These are phyloP conservation scores for Druceiella hillmani DNA, from an alignment of 2,888 invertebrate genomes.

Conservation along the genomic window DNA sequence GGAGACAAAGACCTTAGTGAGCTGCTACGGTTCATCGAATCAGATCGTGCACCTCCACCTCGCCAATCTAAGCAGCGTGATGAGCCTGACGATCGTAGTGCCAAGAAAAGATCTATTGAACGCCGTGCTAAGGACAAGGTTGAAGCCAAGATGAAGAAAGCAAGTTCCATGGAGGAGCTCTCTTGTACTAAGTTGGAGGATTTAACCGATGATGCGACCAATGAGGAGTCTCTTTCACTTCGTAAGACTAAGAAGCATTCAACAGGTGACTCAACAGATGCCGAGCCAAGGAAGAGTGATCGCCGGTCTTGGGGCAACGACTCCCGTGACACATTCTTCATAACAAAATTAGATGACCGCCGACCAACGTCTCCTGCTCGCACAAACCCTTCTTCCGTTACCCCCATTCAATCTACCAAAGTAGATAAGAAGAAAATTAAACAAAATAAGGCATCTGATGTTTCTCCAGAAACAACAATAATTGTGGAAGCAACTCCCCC, in stretches of 20 bases:
- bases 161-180: conserved; percentile 76
- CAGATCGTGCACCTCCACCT: conserved; percentile 39
- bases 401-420: conserved; percentile 7
- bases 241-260: conserved; percentile 24
- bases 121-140: conserved; percentile 35
- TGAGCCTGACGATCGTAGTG: conserved; percentile 41
- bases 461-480: conserved; percentile 27
- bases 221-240: conserved; percentile 29
- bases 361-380: background rate
- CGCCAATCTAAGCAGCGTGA: conserved; percentile 40
- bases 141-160: conserved; percentile 52
- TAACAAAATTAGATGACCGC: background rate
- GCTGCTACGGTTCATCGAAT: conserved; percentile 73
- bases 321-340: conserved; percentile 48
- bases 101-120: conserved; percentile 48
- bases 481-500: conserved; percentile 46
- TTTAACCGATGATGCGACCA: conserved; percentile 47
- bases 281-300: conserved; percentile 34
- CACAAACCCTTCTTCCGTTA: conserved; percentile 4
- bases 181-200: conserved; percentile 71
- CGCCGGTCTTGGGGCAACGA: conserved; percentile 66
- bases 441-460: conserved; percentile 26
- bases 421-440: conserved; percentile 18
- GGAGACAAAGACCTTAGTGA: conserved; percentile 73
- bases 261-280: conserved; percentile 27